A percentile compares a stretch with the other conserved stretches of the same genome.
These are phyloP conservation scores for Bombyx mandarina DNA, from an alignment of 1,140 invertebrate species.

Conservation along the genomic window DNA sequence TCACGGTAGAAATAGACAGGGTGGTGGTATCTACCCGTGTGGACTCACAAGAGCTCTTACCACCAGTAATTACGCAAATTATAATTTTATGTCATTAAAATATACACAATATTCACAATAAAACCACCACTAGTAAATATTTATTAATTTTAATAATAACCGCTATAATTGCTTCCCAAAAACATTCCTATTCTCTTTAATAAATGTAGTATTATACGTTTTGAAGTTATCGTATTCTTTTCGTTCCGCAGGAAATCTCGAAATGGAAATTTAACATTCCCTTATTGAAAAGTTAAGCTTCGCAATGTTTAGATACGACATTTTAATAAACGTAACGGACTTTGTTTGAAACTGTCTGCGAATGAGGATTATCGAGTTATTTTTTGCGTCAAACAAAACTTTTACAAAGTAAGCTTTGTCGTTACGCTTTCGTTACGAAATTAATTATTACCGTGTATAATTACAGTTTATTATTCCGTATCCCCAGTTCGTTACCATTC, in stretches of 20 bases:
- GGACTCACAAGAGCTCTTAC: too few species aligned
- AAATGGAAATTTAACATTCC: constrained; percentile 57
- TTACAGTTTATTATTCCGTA: constrained; percentile 1
- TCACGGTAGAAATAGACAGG: too few species aligned
- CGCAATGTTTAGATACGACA: constrained; percentile 24
- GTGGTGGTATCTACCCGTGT: too few species aligned
- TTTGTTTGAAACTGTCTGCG: constrained; percentile 21
- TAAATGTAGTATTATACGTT: constrained; percentile 34
- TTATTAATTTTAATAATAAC: too few species aligned
- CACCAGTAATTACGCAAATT: too few species aligned
- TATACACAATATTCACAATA: too few species aligned
- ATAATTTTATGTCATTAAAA: too few species aligned
- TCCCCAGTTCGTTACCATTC: constrained; percentile 1
- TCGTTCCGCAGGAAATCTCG: constrained; percentile 23
- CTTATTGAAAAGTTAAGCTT: constrained; percentile 51
- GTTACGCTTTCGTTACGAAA: too few species aligned
- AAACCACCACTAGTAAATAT: too few species aligned
- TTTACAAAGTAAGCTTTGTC: constrained; percentile 1
- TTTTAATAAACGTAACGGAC: constrained; percentile 52
- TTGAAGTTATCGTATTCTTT: constrained; percentile 42
- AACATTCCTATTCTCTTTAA: constrained; percentile 45
- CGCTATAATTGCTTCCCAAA: neutral
- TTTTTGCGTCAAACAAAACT: constrained; percentile 12
- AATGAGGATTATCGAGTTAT: constrained; percentile 19
- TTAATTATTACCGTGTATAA: too few species aligned